phyloP scores from a whole-genome alignment of 1,140 invertebrate species.

The Gonatopus flavifemur region DNA sequence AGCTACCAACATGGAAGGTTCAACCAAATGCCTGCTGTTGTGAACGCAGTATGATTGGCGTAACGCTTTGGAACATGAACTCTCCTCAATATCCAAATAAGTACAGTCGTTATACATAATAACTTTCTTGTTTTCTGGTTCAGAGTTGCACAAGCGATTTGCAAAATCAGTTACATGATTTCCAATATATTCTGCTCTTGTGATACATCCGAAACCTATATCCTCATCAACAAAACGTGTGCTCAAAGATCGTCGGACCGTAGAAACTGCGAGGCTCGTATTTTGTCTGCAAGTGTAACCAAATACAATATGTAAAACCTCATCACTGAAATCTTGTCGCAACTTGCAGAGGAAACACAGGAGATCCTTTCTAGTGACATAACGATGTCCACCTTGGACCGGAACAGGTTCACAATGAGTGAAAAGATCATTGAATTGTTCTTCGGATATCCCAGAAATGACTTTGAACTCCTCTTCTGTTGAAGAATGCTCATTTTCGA shows the following conservation, averaged over 20 bases:
- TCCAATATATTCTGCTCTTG: background rate
- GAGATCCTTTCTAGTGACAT: background rate
- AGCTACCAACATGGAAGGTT: background rate
- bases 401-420: background rate
- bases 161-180: background rate
- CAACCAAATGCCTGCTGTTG: background rate
- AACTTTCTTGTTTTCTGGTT: background rate
- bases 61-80: background rate
- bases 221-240: background rate
- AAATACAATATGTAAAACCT: conserved; percentile 2
- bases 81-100: conserved; percentile 1
- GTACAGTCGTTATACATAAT: background rate
- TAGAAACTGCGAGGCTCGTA: background rate
- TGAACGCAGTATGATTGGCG: background rate
- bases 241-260: background rate
- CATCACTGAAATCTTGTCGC: background rate
- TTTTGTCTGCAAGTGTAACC: conserved; percentile 1
- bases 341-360: background rate
- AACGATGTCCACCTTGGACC: background rate
- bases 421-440: background rate
- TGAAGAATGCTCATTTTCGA: background rate
- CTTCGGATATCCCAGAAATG: background rate
- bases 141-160: background rate
- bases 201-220: conserved; percentile 2
- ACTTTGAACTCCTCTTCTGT: background rate